These are phyloP conservation scores for Branchipolynoe longqiensis DNA, from an alignment of 2,888 invertebrate genomes.

Conservation along the genomic window DNA sequence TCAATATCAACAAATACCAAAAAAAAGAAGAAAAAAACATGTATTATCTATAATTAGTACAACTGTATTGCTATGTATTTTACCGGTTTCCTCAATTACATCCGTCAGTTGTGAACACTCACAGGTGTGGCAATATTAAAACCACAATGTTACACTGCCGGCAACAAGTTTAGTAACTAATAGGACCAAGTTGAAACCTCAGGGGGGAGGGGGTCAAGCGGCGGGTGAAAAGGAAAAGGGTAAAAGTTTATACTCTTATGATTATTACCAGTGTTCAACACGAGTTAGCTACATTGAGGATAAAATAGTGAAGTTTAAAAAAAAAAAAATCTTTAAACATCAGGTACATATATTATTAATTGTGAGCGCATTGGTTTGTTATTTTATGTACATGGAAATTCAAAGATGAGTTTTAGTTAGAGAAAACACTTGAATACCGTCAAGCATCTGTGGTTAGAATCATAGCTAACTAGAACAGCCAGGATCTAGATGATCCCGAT, in stretches of 20 bases:
- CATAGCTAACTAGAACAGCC: too few relatives aligned
- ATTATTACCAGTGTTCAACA: too few relatives aligned
- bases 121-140: neutral
- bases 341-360: too few relatives aligned
- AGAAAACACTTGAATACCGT: too few relatives aligned
- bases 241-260: constrained; percentile 29
- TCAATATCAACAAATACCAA: constrained; percentile 56
- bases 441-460: too few relatives aligned
- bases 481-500: too few relatives aligned
- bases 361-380: too few relatives aligned
- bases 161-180: too few relatives aligned
- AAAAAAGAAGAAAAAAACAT: constrained; percentile 48
- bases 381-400: too few relatives aligned
- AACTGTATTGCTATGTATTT: constrained; percentile 53
- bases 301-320: neutral
- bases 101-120: neutral
- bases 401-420: too few relatives aligned
- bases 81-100: constrained; percentile 26
- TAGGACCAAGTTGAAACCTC: neutral
- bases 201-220: too few relatives aligned
- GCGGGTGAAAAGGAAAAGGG: neutral
- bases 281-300: neutral
- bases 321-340: too few relatives aligned
- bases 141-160: neutral
- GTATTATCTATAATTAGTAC: constrained; percentile 46